Percentiles rank a stretch among this genome's conserved stretches.
Conservation (phyloP, 2,888 invertebrate species). For the Ophion costatus region DNA sequence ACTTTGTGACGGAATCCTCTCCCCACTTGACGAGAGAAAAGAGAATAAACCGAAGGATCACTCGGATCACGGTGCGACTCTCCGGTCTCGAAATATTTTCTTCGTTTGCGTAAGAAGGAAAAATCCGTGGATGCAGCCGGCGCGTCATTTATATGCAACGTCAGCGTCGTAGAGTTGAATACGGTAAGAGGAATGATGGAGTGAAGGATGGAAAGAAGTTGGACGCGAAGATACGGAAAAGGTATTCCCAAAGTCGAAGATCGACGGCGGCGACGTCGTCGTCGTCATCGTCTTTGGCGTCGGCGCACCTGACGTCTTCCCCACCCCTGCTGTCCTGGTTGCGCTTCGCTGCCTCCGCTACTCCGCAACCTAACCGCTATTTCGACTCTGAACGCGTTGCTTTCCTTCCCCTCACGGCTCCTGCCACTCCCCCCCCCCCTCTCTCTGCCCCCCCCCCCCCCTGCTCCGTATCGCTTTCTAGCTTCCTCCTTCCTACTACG, state of each 20-base stretch:
- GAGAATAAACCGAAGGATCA: slow-evolving; percentile 31
- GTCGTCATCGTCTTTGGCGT: slow-evolving; percentile 48
- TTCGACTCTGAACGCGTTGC: background rate
- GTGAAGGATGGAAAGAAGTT: slow-evolving; percentile 42
- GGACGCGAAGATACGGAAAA: slow-evolving; percentile 33
- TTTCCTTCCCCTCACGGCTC: slow-evolving; percentile 7
- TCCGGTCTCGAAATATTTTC: slow-evolving; percentile 53
- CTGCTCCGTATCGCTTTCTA: slow-evolving; percentile 39
- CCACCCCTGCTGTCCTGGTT: slow-evolving; percentile 4
- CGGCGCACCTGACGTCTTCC: slow-evolving; percentile 63
- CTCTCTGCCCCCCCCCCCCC: slow-evolving; percentile 18
- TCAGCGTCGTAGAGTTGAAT: slow-evolving; percentile 21
- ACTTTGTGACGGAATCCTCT: slow-evolving; percentile 52
- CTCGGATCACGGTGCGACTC: slow-evolving; percentile 46
- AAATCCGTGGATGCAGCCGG: slow-evolving; percentile 41
- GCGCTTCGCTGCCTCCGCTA: slow-evolving; percentile 5
- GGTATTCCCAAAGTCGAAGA: slow-evolving; percentile 56
- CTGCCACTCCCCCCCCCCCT: background rate
- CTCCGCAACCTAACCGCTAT: slow-evolving; percentile 1
- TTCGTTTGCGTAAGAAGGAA: slow-evolving; percentile 19
- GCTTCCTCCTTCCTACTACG: slow-evolving; percentile 42
- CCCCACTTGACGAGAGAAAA: slow-evolving; percentile 22
- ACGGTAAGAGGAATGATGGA: slow-evolving; percentile 26
- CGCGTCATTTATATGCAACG: slow-evolving; percentile 47
- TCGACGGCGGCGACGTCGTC: slow-evolving; percentile 51